Evolutionary conservation across 1,140 invertebrate genomes (phyloP).

Genomic region (Helicoverpa zea): DNA sequence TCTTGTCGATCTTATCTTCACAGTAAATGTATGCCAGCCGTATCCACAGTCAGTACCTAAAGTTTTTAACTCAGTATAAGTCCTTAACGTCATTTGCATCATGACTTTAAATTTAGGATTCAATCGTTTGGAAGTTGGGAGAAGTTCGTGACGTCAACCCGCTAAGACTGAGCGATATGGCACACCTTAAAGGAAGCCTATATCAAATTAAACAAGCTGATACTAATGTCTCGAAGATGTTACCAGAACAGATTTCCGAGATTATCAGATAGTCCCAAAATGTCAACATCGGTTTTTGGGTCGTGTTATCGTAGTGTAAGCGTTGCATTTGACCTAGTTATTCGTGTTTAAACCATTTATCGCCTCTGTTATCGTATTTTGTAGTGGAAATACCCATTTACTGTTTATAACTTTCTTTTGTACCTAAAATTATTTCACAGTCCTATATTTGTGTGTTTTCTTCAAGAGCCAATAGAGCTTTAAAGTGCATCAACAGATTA

Average conservation of each 20-base stretch:
- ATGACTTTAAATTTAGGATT: too few species aligned
- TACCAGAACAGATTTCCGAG: slow-evolving; percentile 40
- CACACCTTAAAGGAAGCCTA: too few species aligned
- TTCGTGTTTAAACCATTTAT: slow-evolving; percentile 32
- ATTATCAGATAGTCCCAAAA: slow-evolving; percentile 56
- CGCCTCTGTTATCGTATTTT: slow-evolving; percentile 30
- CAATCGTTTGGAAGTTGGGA: too few species aligned
- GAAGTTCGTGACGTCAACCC: too few species aligned
- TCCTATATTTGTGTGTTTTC: neutral
- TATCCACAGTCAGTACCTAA: too few species aligned
- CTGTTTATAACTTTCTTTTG: neutral
- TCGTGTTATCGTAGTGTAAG: slow-evolving; percentile 54
- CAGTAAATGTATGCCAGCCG: too few species aligned
- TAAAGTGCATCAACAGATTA: too few species aligned
- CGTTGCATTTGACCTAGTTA: slow-evolving; percentile 36
- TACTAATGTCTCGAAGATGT: neutral
- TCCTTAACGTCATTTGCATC: too few species aligned
- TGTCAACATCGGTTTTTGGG: slow-evolving; percentile 55
- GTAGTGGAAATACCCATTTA: slow-evolving; percentile 3
- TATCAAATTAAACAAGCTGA: neutral
- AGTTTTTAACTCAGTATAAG: too few species aligned
- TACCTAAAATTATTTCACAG: neutral
- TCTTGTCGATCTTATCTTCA: too few species aligned
- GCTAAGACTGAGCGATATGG: too few species aligned
- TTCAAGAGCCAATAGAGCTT: too few species aligned